phyloP scores from a whole-genome alignment of 2,888 invertebrate species.

The Drosophila kambysellisi region DNA sequence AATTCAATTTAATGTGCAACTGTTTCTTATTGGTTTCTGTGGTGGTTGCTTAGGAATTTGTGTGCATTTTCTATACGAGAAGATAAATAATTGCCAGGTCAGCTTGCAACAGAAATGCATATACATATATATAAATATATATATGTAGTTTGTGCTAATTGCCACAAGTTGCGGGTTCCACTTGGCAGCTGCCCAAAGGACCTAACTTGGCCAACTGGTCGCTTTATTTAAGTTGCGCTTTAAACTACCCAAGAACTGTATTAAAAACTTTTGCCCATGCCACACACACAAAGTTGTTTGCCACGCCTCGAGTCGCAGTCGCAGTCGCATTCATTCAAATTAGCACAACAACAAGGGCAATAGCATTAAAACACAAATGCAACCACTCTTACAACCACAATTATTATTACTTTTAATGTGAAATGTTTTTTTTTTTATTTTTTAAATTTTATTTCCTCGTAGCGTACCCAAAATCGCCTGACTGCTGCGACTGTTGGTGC shows the following conservation, averaged over 20 bases:
- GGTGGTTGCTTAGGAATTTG: conserved; percentile 8
- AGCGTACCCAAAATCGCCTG: conserved; percentile 66
- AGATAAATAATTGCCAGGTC: conserved; percentile 20
- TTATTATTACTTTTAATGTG: conserved; percentile 37
- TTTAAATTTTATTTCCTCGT: not conserved
- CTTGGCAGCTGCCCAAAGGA: conserved; percentile 1
- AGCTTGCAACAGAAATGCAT: conserved; percentile 5
- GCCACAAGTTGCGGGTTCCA: conserved; percentile 44
- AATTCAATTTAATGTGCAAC: conserved; percentile 8
- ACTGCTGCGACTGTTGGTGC: conserved; percentile 55
- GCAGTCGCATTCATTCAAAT: conserved; percentile 50
- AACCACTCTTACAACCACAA: conserved; percentile 34
- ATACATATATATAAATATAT: not conserved
- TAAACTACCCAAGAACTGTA: conserved; percentile 58
- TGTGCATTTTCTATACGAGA: conserved; percentile 25
- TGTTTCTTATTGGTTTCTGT: not conserved
- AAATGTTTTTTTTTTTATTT: conserved; percentile 17
- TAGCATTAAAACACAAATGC: conserved; percentile 51
- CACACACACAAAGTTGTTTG: conserved; percentile 22
- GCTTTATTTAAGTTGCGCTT: conserved; percentile 60
- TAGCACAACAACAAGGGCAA: conserved; percentile 46
- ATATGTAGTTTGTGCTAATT: conserved; percentile 54
- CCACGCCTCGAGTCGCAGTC: not conserved
- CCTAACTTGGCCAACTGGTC: conserved; percentile 25
- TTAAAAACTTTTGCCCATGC: conserved; percentile 59